Evolutionary conservation across 1,140 invertebrate species (phyloP), one percentile per base, ranked within the genome.

Genomic region (Dendroctonus valens): DNA sequence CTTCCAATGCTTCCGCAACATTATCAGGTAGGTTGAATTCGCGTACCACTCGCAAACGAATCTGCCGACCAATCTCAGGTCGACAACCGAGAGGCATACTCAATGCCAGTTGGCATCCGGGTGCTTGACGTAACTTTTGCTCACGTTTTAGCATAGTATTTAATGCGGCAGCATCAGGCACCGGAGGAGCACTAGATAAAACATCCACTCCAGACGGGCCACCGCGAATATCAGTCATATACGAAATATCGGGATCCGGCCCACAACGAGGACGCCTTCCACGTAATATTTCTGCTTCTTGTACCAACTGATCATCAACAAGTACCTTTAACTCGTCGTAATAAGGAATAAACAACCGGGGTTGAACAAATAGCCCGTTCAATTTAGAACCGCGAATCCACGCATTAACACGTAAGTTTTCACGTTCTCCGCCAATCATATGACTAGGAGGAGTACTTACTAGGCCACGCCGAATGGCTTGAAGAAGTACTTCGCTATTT

Each of bases 1-100:
- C 81, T 74, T 93, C 90, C 39, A 95, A 79, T 49, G 94, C 84
- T 78, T 96, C 91, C 0, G 93, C 91, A 8, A 95, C 92, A 7
- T 89, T 85, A 78, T 98, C 96, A 0, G 96, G 96, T 44, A 96
- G 83, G 75, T 95, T 95, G 78, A 96, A 95, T 79, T 98, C 95
- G 41, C 96, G 83, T 0, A 97, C 94, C 1, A 96, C 93, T 6
- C 94, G 83, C 63, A 97, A 79, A 50, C 93, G 87, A 40, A 97
- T 87, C 75, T 90, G 86, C 50, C 87, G 82, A 70, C 86, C 86
- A 51, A 94, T 90, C 75, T 91, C 87, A 54, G 87, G 84, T 14
- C 89, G 86, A 63, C 92, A 92, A 6, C 87, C 86, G 51, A 90
- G 82, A 26, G 91, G 88, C 72, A 93, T 81, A 63, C 85, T 81